phyloP scores from a whole-genome alignment of 2,113 vertebrate species.

The Macrotus californicus region DNA sequence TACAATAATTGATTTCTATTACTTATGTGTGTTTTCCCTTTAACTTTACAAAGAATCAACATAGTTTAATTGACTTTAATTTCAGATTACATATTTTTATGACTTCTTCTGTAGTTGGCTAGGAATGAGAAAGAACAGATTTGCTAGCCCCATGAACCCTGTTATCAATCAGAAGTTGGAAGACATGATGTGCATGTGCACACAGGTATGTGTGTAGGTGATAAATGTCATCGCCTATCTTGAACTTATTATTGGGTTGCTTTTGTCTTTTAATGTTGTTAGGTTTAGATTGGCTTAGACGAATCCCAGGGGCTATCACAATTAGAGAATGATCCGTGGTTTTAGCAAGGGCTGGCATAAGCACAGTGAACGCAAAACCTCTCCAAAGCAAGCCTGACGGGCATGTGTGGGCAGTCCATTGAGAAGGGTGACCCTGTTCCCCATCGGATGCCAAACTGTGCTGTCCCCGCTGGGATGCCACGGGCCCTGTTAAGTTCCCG shows the following conservation, averaged over 20 bases:
- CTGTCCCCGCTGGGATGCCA: background rate
- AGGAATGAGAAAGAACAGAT: constrained; percentile 27
- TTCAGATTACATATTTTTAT: constrained; percentile 66
- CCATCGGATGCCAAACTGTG: background rate
- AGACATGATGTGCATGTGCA: background rate
- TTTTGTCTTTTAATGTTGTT: constrained; percentile 1
- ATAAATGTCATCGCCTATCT: background rate
- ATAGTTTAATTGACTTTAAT: constrained; percentile 65
- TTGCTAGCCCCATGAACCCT: background rate
- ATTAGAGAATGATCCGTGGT: background rate
- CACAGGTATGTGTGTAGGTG: background rate
- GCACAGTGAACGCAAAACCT: background rate
- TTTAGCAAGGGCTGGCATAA: background rate
- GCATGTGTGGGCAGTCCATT: background rate
- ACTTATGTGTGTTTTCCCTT: constrained; percentile 69
- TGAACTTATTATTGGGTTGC: background rate
- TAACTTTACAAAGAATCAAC: constrained; percentile 59
- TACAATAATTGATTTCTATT: constrained; percentile 76
- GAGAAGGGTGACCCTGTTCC: background rate
- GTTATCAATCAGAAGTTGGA: background rate
- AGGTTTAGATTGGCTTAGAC: background rate
- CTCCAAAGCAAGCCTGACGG: background rate
- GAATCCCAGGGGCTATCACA: background rate
- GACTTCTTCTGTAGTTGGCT: constrained; percentile 56
- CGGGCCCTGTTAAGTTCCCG: background rate